These are phyloP conservation scores for Indicator maculatus DNA, from an alignment of 2,113 vertebrate genomes.

Conservation along the genomic window DNA sequence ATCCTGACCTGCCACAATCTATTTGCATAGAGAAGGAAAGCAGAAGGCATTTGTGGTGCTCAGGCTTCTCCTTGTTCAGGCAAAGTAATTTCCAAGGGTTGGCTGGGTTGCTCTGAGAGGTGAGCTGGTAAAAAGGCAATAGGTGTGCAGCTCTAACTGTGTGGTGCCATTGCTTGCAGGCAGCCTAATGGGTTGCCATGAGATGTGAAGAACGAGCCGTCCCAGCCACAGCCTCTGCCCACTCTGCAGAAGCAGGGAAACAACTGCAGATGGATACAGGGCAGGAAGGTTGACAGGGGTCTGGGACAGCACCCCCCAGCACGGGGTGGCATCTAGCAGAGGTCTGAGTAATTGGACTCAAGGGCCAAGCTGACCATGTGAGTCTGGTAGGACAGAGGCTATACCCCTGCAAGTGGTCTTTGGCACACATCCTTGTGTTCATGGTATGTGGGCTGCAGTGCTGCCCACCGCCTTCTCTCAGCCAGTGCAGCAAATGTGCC, in stretches of 20 bases:
- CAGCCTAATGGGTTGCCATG: not conserved
- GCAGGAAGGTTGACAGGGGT: not conserved
- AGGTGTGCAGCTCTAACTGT: not conserved
- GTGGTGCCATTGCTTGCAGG: not conserved
- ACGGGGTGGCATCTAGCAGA: not conserved
- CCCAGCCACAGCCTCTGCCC: not conserved
- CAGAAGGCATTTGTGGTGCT: not conserved
- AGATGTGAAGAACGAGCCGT: not conserved
- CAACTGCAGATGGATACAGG: fast-evolving
- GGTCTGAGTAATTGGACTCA: not conserved
- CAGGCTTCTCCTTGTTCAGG: not conserved
- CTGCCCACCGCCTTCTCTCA: not conserved
- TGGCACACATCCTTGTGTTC: fast-evolving
- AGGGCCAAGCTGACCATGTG: fast-evolving
- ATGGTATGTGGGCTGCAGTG: fast-evolving
- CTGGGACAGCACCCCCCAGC: not conserved
- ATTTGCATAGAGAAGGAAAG: not conserved
- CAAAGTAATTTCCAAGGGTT: not conserved
- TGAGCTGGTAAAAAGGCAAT: not conserved
- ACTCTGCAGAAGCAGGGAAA: not conserved
- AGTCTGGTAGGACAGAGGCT: not conserved
- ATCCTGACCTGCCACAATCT: not conserved
- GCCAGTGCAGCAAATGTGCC: fast-evolving
- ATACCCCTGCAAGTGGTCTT: fast-evolving
- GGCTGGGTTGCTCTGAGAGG: not conserved